Evolutionary conservation across 2,113 vertebrate species (phyloP), one percentile per base, ranked within the genome.

Genomic region (Xiphophorus maculatus): DNA sequence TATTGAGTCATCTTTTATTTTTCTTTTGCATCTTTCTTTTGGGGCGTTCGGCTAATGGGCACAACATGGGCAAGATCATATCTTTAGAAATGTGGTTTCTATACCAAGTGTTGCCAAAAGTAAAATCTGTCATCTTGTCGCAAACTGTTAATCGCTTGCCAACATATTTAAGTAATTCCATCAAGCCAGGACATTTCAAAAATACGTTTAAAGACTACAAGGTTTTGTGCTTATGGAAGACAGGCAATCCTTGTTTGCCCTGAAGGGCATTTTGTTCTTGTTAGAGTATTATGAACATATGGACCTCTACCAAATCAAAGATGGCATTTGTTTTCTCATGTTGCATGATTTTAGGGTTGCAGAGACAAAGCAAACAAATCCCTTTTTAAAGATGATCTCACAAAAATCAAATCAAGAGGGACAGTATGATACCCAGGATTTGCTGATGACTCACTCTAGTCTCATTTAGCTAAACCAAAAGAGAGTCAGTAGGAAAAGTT

Each of bases 241-340:
- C 65, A 85, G 80, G 69, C 63, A 3, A 79, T 83, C 72, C 83
- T 69, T 79, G 84, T 90, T 89, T 91, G 87, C 84, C 89, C 87
- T 81, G 32, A 87, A 84, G 85, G 84, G 67, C 62, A 42, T 91
- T 93, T 92, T 91, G 91, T 93, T 93, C 86, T 84, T 84, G 79
- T 89, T 82, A 74, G 75, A 78, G 73, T 88, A 92, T 93, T 92
- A 87, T 85, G 82, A 93, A 89, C 92, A 94, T 84, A 93, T 93
- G 92, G 90, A 84, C 76, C 74, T 92, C 74, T 82, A 29, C 77
- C 69, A 87, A 92, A 92, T 92, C 81, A 89, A 87, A 91, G 82
- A 85, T 84, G 90, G 78, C 83, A 82, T 91, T 84, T 87, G 71
- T 91, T 91, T 89, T 75, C 89, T 89, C 77, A 83, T 89, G 74